Evolutionary conservation across 2,888 invertebrate species (phyloP), one percentile per base, ranked within the genome.

Genomic region (Poecilus cupreus): DNA sequence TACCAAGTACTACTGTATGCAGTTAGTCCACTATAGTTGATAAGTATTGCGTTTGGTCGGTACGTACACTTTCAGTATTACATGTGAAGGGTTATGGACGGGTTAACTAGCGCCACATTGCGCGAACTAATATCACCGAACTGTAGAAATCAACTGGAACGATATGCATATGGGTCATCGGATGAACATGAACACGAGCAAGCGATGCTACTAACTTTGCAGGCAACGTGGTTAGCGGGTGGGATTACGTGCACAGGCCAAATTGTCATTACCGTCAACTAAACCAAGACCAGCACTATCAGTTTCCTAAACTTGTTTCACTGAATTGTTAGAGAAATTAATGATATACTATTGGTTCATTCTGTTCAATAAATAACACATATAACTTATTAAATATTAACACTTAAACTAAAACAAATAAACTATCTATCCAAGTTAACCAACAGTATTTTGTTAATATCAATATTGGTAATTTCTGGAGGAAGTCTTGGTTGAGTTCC

Each of bases 21-120:
- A 82, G 79, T 81, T 87, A 72, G 88, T 86, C 87, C 87, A 88
- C 88, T 89, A 87, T 87, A 85, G 82, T 64, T 68, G 70, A 86
- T 87, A 89, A 89, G 89, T 89, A 89, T 89, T 87, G 89, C 90
- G 90, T 90, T 88, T 87, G 90, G 89, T 88, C 86, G 77, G 77
- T 64, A 64, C 64, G 68, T 68, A 64, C 49, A 68, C 43, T 77
- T 77, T 37, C 72, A 72, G 46, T 43, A 32, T 46, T 72, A 72
- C 72, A 46, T 72, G 46, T 70, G 39, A 39, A 22, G 72, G 37
- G 46, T 37, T 13, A 70, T 22, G 72, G 37, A 68, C 37, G 64
- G 64, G 64, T 37, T 68, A 18, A 37, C 37, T n/a, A 60, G 24
- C 60, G 26, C 24, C 60, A 60, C 13, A 26, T 26, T 26, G 32